Percentiles rank a stretch among this genome's conserved stretches.
Evolutionary conservation across 1,140 invertebrate genomes (phyloP).

Genomic region (Cyclina sinensis): DNA sequence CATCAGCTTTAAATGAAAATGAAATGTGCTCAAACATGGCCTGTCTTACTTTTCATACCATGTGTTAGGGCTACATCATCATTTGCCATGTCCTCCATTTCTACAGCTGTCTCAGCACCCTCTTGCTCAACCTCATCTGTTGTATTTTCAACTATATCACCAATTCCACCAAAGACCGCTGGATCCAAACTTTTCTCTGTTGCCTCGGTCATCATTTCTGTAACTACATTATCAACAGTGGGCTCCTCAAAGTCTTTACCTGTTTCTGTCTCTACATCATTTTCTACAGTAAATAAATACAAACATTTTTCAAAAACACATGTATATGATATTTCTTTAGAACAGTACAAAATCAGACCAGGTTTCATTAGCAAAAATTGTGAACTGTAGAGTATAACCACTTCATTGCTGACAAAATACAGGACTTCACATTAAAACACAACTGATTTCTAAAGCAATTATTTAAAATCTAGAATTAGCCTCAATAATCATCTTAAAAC

Average conservation of each 20-base stretch:
- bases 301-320: too few species aligned
- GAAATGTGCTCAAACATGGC: constrained; percentile 5
- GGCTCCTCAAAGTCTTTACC: background rate
- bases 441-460: constrained; percentile 4
- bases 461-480: constrained; percentile 10
- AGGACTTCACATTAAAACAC: background rate
- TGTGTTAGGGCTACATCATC: constrained; percentile 6
- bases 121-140: background rate
- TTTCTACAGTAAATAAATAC: too few species aligned
- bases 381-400: constrained; percentile 5
- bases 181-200: background rate
- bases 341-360: background rate
- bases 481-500: background rate
- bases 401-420: background rate
- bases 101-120: constrained; percentile 1
- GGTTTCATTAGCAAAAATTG: background rate
- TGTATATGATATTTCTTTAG: background rate
- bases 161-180: background rate
- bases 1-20: background rate
- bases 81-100: background rate
- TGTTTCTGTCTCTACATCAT: too few species aligned
- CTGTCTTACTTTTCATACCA: constrained; percentile 8
- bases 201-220: background rate
- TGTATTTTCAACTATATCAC: background rate
- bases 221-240: background rate